Conservation (phyloP, 2,113 vertebrate species). For the Emydura subglobosa region DNA sequence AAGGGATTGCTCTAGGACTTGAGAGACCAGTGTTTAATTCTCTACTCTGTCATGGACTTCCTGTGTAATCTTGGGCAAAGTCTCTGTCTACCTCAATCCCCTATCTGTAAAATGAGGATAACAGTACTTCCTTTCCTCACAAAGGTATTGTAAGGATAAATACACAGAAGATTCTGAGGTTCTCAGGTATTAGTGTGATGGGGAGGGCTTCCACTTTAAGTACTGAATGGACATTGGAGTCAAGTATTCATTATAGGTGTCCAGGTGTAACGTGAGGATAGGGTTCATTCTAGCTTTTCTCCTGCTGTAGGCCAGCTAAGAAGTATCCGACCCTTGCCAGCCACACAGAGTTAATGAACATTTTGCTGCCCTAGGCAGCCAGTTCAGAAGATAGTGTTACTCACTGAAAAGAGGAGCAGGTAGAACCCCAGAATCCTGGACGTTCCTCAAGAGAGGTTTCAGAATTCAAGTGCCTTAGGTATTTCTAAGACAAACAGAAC, state of each 20-base stretch:
- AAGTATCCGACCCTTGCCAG: background rate
- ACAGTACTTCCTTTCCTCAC: background rate
- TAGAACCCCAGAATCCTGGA: background rate
- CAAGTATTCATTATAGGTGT: background rate
- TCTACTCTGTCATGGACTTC: background rate
- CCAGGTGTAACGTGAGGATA: background rate
- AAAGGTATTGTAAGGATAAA: background rate
- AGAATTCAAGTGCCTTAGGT: background rate
- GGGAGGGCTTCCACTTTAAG: background rate
- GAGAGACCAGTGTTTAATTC: background rate
- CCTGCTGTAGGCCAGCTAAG: background rate
- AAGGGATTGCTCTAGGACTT: background rate
- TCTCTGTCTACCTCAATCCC: background rate
- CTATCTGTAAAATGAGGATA: accelerated
- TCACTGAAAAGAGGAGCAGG: background rate
- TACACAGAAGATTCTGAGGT: background rate
- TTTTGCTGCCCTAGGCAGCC: background rate
- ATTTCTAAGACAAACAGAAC: background rate
- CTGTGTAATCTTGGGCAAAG: background rate
- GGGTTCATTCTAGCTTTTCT: background rate
- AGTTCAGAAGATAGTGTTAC: background rate
- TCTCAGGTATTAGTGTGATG: background rate
- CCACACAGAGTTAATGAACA: accelerated
- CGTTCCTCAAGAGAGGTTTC: background rate
- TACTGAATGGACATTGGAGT: background rate